Evolutionary conservation across 2,888 invertebrate genomes (phyloP), one percentile per base, ranked within the genome.

Genomic region (Callyntrura sp.): DNA sequence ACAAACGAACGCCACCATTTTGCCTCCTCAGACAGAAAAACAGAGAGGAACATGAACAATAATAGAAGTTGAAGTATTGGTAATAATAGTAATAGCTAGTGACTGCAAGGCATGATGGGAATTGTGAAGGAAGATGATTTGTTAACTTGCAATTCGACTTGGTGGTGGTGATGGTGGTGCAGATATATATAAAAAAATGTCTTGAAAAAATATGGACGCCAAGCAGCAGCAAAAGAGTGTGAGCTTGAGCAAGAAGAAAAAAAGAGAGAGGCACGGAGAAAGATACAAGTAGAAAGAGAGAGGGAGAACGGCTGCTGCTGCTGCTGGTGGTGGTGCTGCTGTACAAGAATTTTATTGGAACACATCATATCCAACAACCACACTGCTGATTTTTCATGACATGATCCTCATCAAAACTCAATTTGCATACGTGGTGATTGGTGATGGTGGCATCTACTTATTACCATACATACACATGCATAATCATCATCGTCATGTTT

Each of bases 181-280:
- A n/a, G n/a, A n/a, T 4, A n/a, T 11, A 73, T 12, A 48, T 43
- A 51, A 23, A 78, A 17, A 35, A 28, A 25, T 70, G 48, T 65
- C 60, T 82, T 25, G 70, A 60, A 60, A 43, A 76, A 88, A 83
- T 83, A 88, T 88, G 88, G 83, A 85, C 73, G 76, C 88, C 65
- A 35, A 51, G 60, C 17, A 17, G 60, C 20, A 17, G 68, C 51
- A 55, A 25, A 35, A 20, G 45, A 23, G 45, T 43, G 45, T 43
- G 68, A 70, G 68, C 35, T 35, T 35, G 35, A 62, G 43, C 25
- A 25, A 45, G 12, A 2, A 60, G 45, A 78, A 9, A 51, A 82
- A 78, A 78, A 78, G 20, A 81, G 70, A 82, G 51, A 55, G 65
- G 25, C 45, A 43, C 35, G 81, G 81, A 88, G 87, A 82, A 82